phyloP scores from a whole-genome alignment of 2,888 invertebrate genomes.

The Mythimna vitellina region DNA sequence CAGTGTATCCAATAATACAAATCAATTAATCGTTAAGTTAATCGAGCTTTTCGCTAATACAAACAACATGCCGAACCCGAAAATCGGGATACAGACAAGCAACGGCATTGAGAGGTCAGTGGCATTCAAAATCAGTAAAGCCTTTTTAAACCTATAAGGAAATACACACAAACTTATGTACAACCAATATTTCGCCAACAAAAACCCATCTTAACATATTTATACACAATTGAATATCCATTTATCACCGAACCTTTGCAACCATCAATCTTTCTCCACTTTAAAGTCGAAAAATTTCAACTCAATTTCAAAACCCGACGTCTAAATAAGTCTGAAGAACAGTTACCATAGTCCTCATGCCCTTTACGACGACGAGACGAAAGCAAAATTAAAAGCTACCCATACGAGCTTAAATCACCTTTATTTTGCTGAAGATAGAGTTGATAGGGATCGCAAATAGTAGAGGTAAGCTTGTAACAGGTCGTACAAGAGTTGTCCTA shows the following conservation, averaged over 20 bases:
- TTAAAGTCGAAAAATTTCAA: slow-evolving; percentile 66
- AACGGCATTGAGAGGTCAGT: slow-evolving; percentile 17
- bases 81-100: neutral
- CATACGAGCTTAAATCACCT: slow-evolving; percentile 43
- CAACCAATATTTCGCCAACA: slow-evolving; percentile 23
- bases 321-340: slow-evolving; percentile 76
- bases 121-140: slow-evolving; percentile 6
- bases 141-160: slow-evolving; percentile 8
- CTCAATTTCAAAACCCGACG: slow-evolving; percentile 74
- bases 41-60: no score
- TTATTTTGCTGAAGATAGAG: slow-evolving; percentile 45
- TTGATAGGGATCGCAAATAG: slow-evolving; percentile 50
- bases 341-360: slow-evolving; percentile 78
- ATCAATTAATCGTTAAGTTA: slow-evolving; percentile 4
- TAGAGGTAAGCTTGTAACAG: slow-evolving; percentile 68
- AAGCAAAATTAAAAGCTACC: slow-evolving; percentile 45
- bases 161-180: slow-evolving; percentile 17
- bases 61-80: neutral
- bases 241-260: slow-evolving; percentile 41
- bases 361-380: slow-evolving; percentile 72
- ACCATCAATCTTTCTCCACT: slow-evolving; percentile 57
- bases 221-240: slow-evolving; percentile 42
- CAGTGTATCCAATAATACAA: neutral
- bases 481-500: slow-evolving; percentile 75
- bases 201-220: slow-evolving; percentile 42